These are phyloP conservation scores for Carposina sasakii DNA, from an alignment of 1,140 invertebrate species.

Conservation along the genomic window DNA sequence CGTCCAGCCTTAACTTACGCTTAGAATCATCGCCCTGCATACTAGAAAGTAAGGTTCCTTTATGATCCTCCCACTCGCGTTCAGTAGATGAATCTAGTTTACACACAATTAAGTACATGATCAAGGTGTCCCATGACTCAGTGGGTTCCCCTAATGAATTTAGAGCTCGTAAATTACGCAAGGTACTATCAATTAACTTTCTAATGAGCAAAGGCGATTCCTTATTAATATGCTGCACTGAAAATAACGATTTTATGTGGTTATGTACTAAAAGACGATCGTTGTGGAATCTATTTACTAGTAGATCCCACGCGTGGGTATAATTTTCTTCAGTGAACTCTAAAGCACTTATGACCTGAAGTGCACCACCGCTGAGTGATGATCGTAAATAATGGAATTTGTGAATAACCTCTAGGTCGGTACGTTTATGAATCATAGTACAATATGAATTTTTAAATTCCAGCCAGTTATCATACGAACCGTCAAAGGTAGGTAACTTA, in stretches of 20 bases:
- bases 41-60: too few species aligned
- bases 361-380: background rate
- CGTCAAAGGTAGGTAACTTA: background rate
- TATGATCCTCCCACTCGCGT: background rate
- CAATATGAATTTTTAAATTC: background rate
- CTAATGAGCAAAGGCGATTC: background rate
- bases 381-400: background rate
- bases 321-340: background rate
- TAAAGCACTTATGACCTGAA: background rate
- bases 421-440: background rate
- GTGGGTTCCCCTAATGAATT: background rate
- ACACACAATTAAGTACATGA: background rate
- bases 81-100: background rate
- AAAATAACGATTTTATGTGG: slow-evolving; percentile 1
- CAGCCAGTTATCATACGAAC: background rate
- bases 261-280: background rate
- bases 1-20: background rate
- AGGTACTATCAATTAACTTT: background rate
- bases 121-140: background rate
- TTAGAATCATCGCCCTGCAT: too few species aligned
- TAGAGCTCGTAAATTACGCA: background rate
- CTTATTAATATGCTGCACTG: background rate
- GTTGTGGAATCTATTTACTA: background rate
- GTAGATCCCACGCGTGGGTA: background rate
- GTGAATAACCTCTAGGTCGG: background rate